These are phyloP conservation scores for Polyergus mexicanus DNA, from an alignment of 1,140 invertebrate genomes.

Conservation along the genomic window DNA sequence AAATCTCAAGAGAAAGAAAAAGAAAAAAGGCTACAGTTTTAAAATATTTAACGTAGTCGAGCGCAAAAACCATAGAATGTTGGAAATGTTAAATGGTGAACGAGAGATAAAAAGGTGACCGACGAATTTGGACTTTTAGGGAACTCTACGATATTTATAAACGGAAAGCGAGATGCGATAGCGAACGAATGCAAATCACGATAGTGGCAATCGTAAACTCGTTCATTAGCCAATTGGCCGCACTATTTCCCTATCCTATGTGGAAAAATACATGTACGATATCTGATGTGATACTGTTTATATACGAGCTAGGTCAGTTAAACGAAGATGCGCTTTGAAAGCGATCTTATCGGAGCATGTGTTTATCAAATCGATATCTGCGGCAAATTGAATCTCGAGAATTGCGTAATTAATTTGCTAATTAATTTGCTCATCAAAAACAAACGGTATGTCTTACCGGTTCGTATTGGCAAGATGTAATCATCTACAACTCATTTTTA, in stretches of 20 bases:
- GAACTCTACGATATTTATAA: conserved; percentile 17
- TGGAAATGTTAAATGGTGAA: background rate
- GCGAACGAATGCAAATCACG: conserved; percentile 41
- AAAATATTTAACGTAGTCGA: background rate
- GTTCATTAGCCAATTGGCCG: background rate
- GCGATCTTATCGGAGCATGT: conserved; percentile 46
- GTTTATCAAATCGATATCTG: conserved; percentile 47
- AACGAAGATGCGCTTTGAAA: conserved; percentile 38
- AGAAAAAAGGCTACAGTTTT: background rate
- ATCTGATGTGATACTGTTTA: conserved; percentile 33
- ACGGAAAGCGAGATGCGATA: background rate
- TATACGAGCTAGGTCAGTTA: conserved; percentile 7
- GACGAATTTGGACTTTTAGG: conserved; percentile 15
- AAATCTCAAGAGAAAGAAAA: background rate
- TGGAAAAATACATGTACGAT: conserved; percentile 44
- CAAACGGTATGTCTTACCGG: background rate
- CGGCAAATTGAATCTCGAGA: conserved; percentile 5
- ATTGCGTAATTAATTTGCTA: conserved; percentile 46
- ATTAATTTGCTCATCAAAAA: conserved; percentile 38
- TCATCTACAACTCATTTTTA: background rate
- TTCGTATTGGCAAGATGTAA: background rate
- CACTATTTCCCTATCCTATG: conserved; percentile 27
- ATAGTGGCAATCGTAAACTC: conserved; percentile 43
- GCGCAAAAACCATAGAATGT: conserved; percentile 13
- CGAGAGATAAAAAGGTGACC: conserved; percentile 23